phyloP scores from a whole-genome alignment of 2,797 vertebrate species.

The Poeciliopsis gracilis region DNA sequence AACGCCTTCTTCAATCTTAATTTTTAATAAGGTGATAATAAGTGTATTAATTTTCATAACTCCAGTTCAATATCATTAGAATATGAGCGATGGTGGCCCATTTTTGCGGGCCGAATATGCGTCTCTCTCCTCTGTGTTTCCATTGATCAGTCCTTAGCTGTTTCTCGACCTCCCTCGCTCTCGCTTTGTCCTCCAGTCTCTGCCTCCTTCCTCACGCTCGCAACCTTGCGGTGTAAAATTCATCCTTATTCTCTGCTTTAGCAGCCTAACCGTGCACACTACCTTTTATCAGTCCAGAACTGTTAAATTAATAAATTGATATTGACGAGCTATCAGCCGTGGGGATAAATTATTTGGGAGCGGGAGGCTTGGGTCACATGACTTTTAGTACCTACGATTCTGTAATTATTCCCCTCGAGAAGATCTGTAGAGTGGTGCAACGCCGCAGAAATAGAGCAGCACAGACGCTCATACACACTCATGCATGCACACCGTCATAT shows the following conservation, averaged over 20 bases:
- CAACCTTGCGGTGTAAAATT: constrained; percentile 71
- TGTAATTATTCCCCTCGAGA: constrained; percentile 89
- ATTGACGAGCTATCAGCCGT: constrained; percentile 97
- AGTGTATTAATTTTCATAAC: constrained; percentile 79
- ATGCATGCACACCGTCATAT: constrained; percentile 27
- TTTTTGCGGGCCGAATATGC: constrained; percentile 61
- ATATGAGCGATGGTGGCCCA: constrained; percentile 72
- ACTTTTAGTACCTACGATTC: constrained; percentile 86
- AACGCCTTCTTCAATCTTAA: constrained; percentile 70
- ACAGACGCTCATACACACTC: constrained; percentile 33
- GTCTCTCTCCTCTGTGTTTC: constrained; percentile 52
- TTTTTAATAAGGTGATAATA: constrained; percentile 79
- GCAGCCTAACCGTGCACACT: constrained; percentile 72
- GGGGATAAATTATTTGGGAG: constrained; percentile 98
- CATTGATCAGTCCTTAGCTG: constrained; percentile 68
- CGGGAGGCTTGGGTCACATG: constrained; percentile 92
- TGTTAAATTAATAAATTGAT: constrained; percentile 99
- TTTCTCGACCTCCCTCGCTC: constrained; percentile 42
- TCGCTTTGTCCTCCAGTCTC: constrained; percentile 60
- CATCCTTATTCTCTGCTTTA: constrained; percentile 68
- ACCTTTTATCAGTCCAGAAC: constrained; percentile 92
- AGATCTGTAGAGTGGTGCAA: constrained; percentile 59
- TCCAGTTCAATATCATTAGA: constrained; percentile 65
- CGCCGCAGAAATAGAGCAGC: constrained; percentile 52
- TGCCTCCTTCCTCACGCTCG: constrained; percentile 57